Conservation (phyloP, 2,113 vertebrate genomes). For the Neolamprologus cancellatus region DNA sequence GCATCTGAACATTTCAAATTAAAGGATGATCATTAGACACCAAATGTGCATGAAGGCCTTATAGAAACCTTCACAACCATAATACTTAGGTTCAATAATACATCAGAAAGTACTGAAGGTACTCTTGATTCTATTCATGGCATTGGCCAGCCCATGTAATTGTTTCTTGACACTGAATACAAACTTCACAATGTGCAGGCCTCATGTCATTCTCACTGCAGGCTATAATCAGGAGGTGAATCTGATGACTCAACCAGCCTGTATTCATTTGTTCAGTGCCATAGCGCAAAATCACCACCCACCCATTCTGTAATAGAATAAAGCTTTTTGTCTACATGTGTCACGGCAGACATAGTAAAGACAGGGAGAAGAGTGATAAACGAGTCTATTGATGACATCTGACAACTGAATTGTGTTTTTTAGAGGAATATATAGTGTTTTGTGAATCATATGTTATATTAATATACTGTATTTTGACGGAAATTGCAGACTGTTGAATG, state of each 20-base stretch:
- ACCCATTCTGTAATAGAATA: conserved; percentile 34
- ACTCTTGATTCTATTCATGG: conserved; percentile 32
- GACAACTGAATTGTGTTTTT: conserved; percentile 27
- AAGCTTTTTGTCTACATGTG: conserved; percentile 46
- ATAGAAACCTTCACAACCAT: background rate
- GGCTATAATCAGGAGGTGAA: conserved; percentile 62
- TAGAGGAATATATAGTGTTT: background rate
- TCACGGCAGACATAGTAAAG: conserved; percentile 45
- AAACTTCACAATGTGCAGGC: conserved; percentile 45
- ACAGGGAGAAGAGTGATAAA: conserved; percentile 21
- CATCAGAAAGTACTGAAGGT: background rate
- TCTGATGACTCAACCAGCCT: conserved; percentile 44
- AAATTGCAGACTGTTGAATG: background rate
- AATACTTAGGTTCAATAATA: background rate
- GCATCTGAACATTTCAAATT: background rate
- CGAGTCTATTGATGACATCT: conserved; percentile 27
- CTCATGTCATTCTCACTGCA: conserved; percentile 47
- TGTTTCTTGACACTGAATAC: conserved; percentile 45
- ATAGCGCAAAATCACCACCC: conserved; percentile 37
- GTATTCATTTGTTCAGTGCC: conserved; percentile 46
- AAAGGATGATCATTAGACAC: background rate
- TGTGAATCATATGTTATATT: conserved; percentile 8
- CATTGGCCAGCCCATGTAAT: conserved; percentile 15
- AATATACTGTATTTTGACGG: background rate
- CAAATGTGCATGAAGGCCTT: background rate